phyloP scores from a whole-genome alignment of 2,797 vertebrate genomes.

The Pseudocheirus occidentalis region DNA sequence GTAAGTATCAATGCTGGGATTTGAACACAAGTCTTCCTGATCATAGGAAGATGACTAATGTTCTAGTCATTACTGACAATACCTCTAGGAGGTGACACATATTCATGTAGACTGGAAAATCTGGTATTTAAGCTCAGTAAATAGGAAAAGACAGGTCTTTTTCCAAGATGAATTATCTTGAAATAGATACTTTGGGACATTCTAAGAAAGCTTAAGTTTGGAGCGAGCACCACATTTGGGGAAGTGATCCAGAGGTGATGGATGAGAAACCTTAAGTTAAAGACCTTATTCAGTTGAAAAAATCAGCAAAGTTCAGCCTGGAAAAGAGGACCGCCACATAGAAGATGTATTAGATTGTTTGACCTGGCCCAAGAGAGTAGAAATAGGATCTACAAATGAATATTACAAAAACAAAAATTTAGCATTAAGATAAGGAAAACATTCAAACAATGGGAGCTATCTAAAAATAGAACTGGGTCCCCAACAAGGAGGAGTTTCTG shows the following conservation, averaged over 20 bases:
- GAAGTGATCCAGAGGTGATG: neutral
- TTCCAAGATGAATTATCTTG: neutral
- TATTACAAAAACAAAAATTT: neutral
- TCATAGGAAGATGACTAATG: too few relatives aligned
- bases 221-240: neutral
- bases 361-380: neutral
- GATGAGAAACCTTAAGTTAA: neutral
- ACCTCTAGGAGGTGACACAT: neutral
- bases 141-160: neutral
- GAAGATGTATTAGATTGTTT: neutral
- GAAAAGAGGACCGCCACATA: neutral
- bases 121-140: neutral
- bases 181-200: neutral
- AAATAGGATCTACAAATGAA: neutral
- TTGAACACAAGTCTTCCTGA: neutral
- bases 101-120: neutral
- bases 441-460: neutral
- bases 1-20: neutral
- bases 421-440: neutral
- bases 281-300: neutral
- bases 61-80: neutral
- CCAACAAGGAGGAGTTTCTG: too few relatives aligned
- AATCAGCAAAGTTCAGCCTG: neutral
- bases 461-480: neutral
- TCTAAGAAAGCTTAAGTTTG: neutral